Conservation (phyloP, 2,113 vertebrate species). For the Prietella phreatophila region DNA sequence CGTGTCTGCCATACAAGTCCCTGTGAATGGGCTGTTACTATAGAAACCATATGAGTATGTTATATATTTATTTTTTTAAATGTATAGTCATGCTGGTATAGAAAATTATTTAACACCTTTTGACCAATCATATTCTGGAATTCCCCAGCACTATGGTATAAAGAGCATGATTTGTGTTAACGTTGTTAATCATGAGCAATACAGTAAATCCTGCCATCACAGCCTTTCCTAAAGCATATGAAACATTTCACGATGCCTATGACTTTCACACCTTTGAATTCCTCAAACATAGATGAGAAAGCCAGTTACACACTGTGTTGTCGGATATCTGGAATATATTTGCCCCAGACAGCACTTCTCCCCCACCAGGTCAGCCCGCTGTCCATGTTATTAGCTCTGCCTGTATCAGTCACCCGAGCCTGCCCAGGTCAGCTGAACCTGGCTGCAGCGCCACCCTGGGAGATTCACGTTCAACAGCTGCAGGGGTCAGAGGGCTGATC, state of each 20-base stretch:
- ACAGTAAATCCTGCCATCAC: background rate
- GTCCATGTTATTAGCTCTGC: slow-evolving; percentile 61
- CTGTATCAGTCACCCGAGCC: slow-evolving; percentile 62
- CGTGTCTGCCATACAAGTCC: background rate
- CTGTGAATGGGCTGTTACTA: background rate
- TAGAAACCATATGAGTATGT: background rate
- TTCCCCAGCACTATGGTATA: background rate
- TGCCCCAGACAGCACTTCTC: slow-evolving; percentile 62
- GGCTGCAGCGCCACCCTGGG: slow-evolving; percentile 55
- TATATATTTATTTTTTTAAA: too few relatives aligned
- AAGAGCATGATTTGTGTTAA: background rate
- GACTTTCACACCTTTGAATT: slow-evolving; percentile 5
- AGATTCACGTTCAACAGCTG: slow-evolving; percentile 68
- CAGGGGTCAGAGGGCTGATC: slow-evolving; percentile 63
- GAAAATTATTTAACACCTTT: background rate
- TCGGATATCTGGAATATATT: slow-evolving; percentile 50
- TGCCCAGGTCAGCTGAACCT: slow-evolving; percentile 64
- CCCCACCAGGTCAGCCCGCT: slow-evolving; percentile 59
- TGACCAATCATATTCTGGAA: background rate
- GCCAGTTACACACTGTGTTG: slow-evolving; percentile 6
- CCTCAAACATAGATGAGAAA: slow-evolving; percentile 31
- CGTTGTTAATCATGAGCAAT: background rate
- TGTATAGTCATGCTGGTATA: background rate
- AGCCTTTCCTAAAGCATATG: background rate
- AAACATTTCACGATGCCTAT: background rate